phyloP scores from a whole-genome alignment of 2,113 vertebrate species.

The Sphaerodactylus townsendi region DNA sequence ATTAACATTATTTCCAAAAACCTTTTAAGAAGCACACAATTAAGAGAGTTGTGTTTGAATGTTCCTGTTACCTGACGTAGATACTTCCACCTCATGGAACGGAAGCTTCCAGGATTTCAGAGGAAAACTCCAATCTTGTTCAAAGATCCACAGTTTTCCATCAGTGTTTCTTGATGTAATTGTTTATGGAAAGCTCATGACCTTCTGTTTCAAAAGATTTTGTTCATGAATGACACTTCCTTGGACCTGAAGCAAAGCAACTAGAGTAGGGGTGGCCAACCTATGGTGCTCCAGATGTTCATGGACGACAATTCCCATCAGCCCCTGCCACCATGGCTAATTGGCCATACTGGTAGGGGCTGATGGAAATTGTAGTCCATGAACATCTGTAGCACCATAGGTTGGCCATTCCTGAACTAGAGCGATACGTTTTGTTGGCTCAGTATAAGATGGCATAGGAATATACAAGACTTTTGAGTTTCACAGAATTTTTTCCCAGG shows the following conservation, averaged over 20 bases:
- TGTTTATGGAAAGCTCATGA: neutral
- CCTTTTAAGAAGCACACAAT: neutral
- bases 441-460: neutral
- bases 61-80: neutral
- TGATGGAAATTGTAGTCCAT: too few relatives aligned
- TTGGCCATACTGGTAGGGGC: too few relatives aligned
- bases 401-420: too few relatives aligned
- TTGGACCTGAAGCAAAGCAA: neutral
- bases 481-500: neutral
- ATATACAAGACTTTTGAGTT: neutral
- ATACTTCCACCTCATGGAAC: neutral
- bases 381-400: too few relatives aligned
- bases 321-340: too few relatives aligned
- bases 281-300: too few relatives aligned
- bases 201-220: slow-evolving; percentile 3
- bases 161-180: neutral
- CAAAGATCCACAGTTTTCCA: slow-evolving; percentile 15
- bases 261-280: too few relatives aligned
- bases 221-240: neutral
- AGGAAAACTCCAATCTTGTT: neutral
- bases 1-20: neutral
- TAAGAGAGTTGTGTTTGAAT: neutral
- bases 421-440: neutral
- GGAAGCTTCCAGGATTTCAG: neutral
- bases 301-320: too few relatives aligned